Evolutionary conservation across 92 coral and sea anemone genomes (phyloP).

Genomic region (Virgularia gustaviana): DNA sequence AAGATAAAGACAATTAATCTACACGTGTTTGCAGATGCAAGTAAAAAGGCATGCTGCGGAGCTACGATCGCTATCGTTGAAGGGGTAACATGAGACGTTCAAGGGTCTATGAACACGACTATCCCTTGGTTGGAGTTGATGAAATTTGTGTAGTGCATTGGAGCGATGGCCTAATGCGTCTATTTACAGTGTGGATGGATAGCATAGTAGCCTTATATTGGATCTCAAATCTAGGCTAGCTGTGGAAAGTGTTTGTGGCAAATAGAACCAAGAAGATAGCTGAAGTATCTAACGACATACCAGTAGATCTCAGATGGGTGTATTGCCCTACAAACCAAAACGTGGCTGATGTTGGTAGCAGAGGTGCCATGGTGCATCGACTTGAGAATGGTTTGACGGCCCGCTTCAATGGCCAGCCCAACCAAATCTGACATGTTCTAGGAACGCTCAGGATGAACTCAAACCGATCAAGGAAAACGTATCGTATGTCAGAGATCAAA

Average conservation of each 20-base stretch:
- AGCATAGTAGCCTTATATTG: constrained; percentile 58
- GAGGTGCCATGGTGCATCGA: constrained; percentile 51
- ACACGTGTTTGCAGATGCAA: constrained; percentile 59
- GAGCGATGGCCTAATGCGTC: constrained; percentile 48
- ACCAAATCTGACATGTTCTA: background rate
- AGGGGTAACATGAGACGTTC: constrained; percentile 32
- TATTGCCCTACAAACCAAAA: constrained; percentile 62
- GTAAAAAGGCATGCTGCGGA: constrained; percentile 53
- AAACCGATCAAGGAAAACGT: constrained; percentile 26
- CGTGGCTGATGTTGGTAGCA: constrained; percentile 63
- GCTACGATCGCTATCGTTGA: constrained; percentile 52
- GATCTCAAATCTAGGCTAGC: constrained; percentile 57
- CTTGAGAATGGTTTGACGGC: constrained; percentile 22
- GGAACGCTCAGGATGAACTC: background rate
- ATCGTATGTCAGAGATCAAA: constrained; percentile 2
- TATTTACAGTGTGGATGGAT: constrained; percentile 53
- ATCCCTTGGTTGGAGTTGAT: constrained; percentile 58
- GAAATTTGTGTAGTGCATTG: constrained; percentile 40
- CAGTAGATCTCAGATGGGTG: constrained; percentile 43
- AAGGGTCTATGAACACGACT: constrained; percentile 57
- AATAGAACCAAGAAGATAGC: constrained; percentile 60
- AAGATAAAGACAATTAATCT: constrained; percentile 36
- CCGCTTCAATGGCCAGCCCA: background rate
- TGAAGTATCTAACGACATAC: constrained; percentile 47
- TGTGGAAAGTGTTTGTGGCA: constrained; percentile 59